Evolutionary conservation across 2,113 vertebrate species (phyloP).

Genomic region (Parus major): DNA sequence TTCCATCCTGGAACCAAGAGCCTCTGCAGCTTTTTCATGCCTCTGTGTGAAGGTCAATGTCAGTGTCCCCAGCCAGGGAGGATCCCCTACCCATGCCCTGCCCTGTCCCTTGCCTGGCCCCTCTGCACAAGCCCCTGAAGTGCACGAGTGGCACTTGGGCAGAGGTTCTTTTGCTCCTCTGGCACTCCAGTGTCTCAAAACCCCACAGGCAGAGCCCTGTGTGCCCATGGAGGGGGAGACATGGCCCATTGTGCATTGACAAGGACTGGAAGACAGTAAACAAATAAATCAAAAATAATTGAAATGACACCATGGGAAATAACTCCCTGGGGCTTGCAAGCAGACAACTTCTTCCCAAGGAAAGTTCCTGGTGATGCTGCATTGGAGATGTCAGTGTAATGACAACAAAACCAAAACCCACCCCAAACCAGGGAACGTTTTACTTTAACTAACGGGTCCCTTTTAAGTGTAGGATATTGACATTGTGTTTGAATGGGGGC

Average conservation of each 20-base stretch:
- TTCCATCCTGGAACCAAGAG: neutral
- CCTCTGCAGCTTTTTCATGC: neutral
- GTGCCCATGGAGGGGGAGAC: neutral
- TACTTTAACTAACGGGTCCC: conserved; percentile 23
- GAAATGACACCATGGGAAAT: conserved; percentile 50
- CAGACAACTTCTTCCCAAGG: conserved; percentile 43
- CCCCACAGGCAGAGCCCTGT: neutral
- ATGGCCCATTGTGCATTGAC: conserved; percentile 7
- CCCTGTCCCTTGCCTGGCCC: neutral
- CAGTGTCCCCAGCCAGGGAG: rapidly evolving
- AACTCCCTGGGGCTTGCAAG: neutral
- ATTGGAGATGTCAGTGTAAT: conserved; percentile 8
- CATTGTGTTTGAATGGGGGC: conserved; percentile 46
- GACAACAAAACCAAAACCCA: conserved; percentile 41
- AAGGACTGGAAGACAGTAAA: conserved; percentile 41
- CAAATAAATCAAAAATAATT: conserved; percentile 60
- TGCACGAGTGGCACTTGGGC: rapidly evolving
- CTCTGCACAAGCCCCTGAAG: neutral
- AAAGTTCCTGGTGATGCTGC: conserved; percentile 28
- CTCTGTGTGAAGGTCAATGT: neutral
- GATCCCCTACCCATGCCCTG: neutral
- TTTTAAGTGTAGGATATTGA: conserved; percentile 63
- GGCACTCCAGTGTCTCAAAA: rapidly evolving
- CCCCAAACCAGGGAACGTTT: neutral
- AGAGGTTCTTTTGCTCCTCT: neutral